Conservation (phyloP, 2,888 invertebrate species). For the Eustalomyia histrio region DNA sequence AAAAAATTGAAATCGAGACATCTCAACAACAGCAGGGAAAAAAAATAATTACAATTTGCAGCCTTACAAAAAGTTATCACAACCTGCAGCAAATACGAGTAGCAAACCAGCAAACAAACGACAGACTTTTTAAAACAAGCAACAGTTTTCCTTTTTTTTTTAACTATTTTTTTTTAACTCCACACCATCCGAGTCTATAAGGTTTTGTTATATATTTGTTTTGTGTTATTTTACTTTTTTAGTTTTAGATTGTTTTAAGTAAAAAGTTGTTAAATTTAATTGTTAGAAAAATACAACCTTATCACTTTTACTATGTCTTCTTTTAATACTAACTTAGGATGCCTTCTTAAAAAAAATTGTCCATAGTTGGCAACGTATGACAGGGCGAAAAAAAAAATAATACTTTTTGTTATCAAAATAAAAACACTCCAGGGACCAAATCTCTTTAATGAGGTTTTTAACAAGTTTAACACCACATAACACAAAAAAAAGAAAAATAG, state of each 20-base stretch:
- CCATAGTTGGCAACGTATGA: background rate
- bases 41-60: no score
- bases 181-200: background rate
- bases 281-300: slow-evolving; percentile 23
- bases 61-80: no score
- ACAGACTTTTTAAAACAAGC: background rate
- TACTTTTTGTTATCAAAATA: slow-evolving; percentile 34
- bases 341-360: background rate
- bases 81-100: background rate
- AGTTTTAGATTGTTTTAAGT: background rate
- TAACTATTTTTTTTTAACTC: background rate
- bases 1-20: slow-evolving; percentile 5
- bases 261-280: slow-evolving; percentile 39
- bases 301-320: background rate
- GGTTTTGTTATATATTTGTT: background rate
- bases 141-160: no score
- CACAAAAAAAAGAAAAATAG: slow-evolving; percentile 49
- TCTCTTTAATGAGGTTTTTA: slow-evolving; percentile 59
- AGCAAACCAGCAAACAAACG: background rate
- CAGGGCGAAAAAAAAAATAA: slow-evolving; percentile 32
- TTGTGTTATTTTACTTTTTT: background rate
- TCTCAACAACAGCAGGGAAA: background rate
- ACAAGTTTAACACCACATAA: slow-evolving; percentile 58
- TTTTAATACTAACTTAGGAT: background rate
- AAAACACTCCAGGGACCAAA: slow-evolving; percentile 57